Evolutionary conservation across 2,797 vertebrate species (phyloP).

Genomic region (Macropus fuliginosus): DNA sequence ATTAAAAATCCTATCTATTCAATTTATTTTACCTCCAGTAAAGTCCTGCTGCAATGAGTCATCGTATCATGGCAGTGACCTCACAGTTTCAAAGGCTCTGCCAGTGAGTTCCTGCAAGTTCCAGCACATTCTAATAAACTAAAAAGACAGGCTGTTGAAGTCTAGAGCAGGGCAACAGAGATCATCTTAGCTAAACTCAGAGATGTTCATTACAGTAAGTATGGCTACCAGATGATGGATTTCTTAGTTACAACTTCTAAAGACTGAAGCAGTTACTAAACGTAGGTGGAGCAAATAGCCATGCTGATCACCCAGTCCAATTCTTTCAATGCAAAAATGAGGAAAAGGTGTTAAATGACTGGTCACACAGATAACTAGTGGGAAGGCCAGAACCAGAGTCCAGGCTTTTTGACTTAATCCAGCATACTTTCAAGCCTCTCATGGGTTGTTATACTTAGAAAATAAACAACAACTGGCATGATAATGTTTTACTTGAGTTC

Average conservation of each 20-base stretch:
- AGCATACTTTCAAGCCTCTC: neutral
- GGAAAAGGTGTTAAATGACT: neutral
- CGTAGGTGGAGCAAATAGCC: neutral
- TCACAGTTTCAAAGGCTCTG: neutral
- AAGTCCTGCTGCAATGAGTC: neutral
- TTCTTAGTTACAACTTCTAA: neutral
- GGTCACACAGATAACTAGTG: neutral
- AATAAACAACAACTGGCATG: neutral
- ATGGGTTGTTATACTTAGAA: neutral
- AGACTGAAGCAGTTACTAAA: neutral
- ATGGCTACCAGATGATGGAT: neutral
- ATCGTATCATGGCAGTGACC: neutral
- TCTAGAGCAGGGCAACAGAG: neutral
- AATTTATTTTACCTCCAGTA: neutral
- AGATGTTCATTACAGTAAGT: neutral
- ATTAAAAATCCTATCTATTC: neutral
- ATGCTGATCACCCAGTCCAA: neutral
- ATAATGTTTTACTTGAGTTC: neutral
- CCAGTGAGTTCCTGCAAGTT: neutral
- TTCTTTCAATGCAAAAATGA: neutral
- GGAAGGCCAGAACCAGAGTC: neutral
- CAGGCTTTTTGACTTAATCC: neutral
- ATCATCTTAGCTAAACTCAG: neutral
- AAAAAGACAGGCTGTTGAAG: neutral
- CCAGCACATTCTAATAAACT: neutral